Conservation (phyloP, 2,797 vertebrate genomes). For the Eulemur mongoz region DNA sequence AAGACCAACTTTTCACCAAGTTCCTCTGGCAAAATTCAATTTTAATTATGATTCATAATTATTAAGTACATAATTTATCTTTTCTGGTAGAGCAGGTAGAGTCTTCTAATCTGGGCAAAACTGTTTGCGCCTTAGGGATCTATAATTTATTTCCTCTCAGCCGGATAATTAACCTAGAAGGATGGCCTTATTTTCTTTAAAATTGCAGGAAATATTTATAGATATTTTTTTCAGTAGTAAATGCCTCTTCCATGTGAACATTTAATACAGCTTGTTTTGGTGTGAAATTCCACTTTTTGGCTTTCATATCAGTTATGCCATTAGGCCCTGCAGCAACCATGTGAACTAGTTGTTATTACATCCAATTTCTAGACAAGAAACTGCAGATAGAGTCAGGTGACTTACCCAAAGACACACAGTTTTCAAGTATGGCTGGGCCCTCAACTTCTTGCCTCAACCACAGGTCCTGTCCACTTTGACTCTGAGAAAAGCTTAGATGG, state of each 20-base stretch:
- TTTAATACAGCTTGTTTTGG: neutral
- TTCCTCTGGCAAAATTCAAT: slow-evolving; percentile 56
- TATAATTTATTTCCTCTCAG: slow-evolving; percentile 50
- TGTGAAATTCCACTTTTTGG: neutral
- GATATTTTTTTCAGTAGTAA: slow-evolving; percentile 24
- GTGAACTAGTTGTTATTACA: neutral
- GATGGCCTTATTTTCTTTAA: slow-evolving; percentile 40
- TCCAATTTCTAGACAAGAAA: neutral
- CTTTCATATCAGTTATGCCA: neutral
- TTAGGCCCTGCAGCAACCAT: neutral
- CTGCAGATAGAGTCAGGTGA: neutral
- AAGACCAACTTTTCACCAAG: slow-evolving; percentile 27
- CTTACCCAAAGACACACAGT: neutral
- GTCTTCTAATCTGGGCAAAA: slow-evolving; percentile 43
- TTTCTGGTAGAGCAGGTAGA: neutral
- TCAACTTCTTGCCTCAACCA: neutral
- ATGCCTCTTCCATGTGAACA: neutral
- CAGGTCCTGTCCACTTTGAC: neutral
- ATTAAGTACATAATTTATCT: slow-evolving; percentile 61
- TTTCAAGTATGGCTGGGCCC: neutral
- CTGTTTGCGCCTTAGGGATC: neutral
- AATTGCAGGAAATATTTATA: slow-evolving; percentile 40
- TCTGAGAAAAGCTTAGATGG: neutral
- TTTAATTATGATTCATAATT: slow-evolving; percentile 65
- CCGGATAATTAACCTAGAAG: slow-evolving; percentile 49